These are phyloP conservation scores for Chaetodon trifasciatus DNA, from an alignment of 2,797 vertebrate species.

Conservation along the genomic window DNA sequence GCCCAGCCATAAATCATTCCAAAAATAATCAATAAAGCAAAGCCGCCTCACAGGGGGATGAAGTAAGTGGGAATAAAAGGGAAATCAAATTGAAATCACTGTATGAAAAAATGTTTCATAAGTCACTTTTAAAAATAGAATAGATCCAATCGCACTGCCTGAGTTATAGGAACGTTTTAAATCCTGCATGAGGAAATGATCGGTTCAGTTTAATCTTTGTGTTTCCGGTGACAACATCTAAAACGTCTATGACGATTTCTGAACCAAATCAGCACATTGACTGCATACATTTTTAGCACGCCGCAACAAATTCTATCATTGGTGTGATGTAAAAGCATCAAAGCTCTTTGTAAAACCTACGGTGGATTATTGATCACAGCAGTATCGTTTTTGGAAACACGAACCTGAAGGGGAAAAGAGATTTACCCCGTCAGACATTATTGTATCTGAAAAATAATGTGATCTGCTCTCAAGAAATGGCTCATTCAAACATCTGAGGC, in stretches of 20 bases:
- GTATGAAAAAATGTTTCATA: constrained; percentile 3
- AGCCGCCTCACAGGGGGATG: neutral
- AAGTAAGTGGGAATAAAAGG: neutral
- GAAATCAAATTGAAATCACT: neutral
- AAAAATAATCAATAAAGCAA: neutral
- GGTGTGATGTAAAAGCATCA: constrained; percentile 44
- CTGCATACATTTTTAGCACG: constrained; percentile 23
- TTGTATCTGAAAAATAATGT: constrained; percentile 22
- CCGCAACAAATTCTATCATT: constrained; percentile 20
- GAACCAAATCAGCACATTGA: constrained; percentile 3
- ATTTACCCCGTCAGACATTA: constrained; percentile 36
- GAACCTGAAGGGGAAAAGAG: constrained; percentile 22
- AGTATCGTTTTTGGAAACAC: constrained; percentile 33
- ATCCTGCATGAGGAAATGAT: constrained; percentile 35
- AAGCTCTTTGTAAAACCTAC: constrained; percentile 23
- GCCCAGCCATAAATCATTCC: neutral
- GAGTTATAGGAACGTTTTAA: constrained; percentile 27
- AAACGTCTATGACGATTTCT: neutral
- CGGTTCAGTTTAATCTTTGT: constrained; percentile 27
- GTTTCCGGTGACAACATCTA: constrained; percentile 18
- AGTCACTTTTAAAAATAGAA: constrained; percentile 33
- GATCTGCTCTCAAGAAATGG: constrained; percentile 17
- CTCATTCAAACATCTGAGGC: constrained; percentile 21
- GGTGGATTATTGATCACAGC: constrained; percentile 38
- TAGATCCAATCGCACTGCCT: constrained; percentile 25